phyloP scores from a whole-genome alignment of 2,113 vertebrate species.

The Nycticebus coucang region DNA sequence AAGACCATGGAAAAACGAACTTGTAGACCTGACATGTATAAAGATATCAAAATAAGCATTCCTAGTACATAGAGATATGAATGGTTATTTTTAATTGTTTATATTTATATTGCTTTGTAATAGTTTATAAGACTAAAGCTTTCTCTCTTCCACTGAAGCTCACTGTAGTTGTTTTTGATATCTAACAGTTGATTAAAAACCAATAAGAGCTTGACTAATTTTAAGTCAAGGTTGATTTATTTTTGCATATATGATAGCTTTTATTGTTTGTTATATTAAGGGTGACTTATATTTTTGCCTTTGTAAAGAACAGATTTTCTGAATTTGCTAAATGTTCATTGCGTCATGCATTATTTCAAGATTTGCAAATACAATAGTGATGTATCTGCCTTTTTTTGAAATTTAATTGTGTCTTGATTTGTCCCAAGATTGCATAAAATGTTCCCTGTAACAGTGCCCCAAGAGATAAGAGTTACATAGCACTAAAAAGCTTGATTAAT shows the following conservation, averaged over 20 bases:
- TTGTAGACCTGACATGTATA: background rate
- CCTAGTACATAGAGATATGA: background rate
- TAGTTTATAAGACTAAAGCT: background rate
- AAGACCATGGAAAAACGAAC: background rate
- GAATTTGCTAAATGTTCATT: slow-evolving; percentile 53
- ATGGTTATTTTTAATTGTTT: background rate
- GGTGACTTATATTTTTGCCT: slow-evolving; percentile 20
- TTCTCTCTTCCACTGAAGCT: background rate
- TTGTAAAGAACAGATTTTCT: slow-evolving; percentile 53
- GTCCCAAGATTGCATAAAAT: slow-evolving; percentile 36
- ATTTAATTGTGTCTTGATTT: slow-evolving; percentile 44
- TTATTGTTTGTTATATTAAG: slow-evolving; percentile 29
- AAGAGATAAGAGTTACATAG: background rate
- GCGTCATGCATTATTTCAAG: slow-evolving; percentile 53
- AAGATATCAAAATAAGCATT: background rate
- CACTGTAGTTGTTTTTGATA: background rate
- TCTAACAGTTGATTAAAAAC: background rate
- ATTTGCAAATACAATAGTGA: slow-evolving; percentile 52
- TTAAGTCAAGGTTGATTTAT: slow-evolving; percentile 5
- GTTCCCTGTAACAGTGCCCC: slow-evolving; percentile 7
- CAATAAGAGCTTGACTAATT: slow-evolving; percentile 20
- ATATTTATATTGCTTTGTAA: background rate
- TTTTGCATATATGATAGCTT: background rate
- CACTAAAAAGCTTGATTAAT: background rate
- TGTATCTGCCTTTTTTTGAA: slow-evolving; percentile 46